phyloP scores from a whole-genome alignment of 2,113 vertebrate species.

The Hipposideros armiger region DNA sequence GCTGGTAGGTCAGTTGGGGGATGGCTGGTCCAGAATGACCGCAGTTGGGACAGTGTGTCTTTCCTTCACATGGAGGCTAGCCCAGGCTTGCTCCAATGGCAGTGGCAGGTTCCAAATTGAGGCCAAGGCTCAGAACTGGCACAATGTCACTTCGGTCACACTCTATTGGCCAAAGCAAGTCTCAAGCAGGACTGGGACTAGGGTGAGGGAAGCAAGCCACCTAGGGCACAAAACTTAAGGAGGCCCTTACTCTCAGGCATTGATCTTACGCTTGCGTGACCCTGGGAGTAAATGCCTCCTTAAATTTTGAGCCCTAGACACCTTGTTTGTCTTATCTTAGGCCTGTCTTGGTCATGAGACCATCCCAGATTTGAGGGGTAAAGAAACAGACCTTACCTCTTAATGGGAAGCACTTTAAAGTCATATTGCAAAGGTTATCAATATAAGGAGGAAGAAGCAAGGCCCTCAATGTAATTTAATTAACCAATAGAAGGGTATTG shows the following conservation, averaged over 20 bases:
- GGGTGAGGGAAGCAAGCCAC: not conserved
- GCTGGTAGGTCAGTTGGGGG: not conserved
- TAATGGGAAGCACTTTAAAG: not conserved
- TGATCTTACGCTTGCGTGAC: not conserved
- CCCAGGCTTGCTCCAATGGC: not conserved
- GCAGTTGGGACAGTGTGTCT: not conserved
- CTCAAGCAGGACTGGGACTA: not conserved
- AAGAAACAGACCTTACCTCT: not conserved
- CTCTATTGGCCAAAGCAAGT: not conserved
- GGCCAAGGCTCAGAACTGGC: not conserved
- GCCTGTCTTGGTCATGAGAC: not conserved
- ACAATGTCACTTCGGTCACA: not conserved
- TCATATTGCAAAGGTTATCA: not conserved
- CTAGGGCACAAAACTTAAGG: not conserved
- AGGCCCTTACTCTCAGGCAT: not conserved
- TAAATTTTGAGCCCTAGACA: not conserved
- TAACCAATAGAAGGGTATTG: not conserved
- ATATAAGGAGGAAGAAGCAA: not conserved
- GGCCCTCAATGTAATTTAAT: not conserved
- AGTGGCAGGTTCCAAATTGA: not conserved
- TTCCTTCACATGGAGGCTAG: not conserved
- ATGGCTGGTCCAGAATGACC: not conserved
- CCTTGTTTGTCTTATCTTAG: not conserved
- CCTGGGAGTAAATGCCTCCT: not conserved
- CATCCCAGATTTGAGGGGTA: not conserved